Evolutionary conservation across 2,888 invertebrate genomes (phyloP).

Genomic region (Scaptomyza reducta): DNA sequence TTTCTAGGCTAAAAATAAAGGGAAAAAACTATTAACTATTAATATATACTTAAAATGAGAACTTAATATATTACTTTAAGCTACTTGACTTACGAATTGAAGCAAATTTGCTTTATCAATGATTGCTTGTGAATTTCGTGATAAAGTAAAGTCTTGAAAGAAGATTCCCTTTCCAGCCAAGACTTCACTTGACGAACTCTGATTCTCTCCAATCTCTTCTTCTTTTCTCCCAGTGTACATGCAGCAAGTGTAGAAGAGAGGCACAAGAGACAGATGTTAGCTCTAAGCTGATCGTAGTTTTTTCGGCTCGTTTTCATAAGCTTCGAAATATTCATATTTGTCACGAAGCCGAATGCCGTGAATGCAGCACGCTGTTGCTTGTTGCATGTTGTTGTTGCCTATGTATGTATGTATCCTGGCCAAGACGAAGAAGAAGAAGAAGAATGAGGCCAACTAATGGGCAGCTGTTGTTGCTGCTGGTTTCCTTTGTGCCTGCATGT

Average conservation of each 20-base stretch:
- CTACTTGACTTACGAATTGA: too few relatives aligned
- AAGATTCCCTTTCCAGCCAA: neutral
- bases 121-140: neutral
- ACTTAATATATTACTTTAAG: too few relatives aligned
- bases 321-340: slow-evolving; percentile 78
- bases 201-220: neutral
- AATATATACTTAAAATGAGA: too few relatives aligned
- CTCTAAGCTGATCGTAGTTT: slow-evolving; percentile 14
- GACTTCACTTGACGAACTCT: neutral
- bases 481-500: slow-evolving; percentile 22
- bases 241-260: neutral
- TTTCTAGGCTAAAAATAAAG: too few relatives aligned
- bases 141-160: too few relatives aligned
- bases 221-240: neutral
- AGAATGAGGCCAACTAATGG: slow-evolving; percentile 67
- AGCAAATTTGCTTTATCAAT: too few relatives aligned
- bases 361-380: slow-evolving; percentile 14
- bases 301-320: slow-evolving; percentile 51
- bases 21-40: too few relatives aligned
- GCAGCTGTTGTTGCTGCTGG: slow-evolving; percentile 6
- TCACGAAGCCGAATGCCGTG: slow-evolving; percentile 63
- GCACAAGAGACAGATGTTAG: slow-evolving; percentile 13
- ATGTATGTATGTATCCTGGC: slow-evolving; percentile 44
- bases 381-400: slow-evolving; percentile 11
- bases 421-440: slow-evolving; percentile 12